Conservation (phyloP, 2,113 vertebrate genomes). For the Crotalus tigris region DNA sequence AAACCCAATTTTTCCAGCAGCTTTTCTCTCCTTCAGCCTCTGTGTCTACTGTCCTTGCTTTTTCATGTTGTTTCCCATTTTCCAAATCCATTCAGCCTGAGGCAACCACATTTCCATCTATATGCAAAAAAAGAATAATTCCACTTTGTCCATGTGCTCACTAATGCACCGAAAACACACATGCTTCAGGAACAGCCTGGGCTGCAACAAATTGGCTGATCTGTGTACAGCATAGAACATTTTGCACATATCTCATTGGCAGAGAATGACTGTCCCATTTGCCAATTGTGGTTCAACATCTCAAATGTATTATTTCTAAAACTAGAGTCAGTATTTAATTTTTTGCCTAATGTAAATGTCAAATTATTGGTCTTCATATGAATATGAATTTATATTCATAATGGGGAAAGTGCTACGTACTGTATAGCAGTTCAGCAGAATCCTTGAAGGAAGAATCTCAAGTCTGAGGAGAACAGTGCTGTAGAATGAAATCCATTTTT, state of each 20-base stretch:
- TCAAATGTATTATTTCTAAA: not conserved
- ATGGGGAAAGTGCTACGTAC: not conserved
- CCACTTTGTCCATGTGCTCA: not conserved
- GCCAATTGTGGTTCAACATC: not conserved
- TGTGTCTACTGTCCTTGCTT: not conserved
- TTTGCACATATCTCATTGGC: not conserved
- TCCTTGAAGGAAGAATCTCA: not conserved
- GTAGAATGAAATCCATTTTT: not conserved
- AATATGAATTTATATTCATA: not conserved
- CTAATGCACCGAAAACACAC: not conserved
- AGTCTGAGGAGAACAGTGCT: not conserved
- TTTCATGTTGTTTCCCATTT: not conserved
- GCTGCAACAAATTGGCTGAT: not conserved
- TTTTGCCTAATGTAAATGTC: not conserved
- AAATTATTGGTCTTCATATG: not conserved
- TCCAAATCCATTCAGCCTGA: not conserved
- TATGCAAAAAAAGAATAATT: not conserved
- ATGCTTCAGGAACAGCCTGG: not conserved
- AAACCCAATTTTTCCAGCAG: not conserved
- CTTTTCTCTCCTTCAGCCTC: not conserved
- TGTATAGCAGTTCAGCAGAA: not conserved
- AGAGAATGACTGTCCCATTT: not conserved
- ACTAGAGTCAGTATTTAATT: not conserved
- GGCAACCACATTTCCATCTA: not conserved
- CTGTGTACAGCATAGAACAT: not conserved